Evolutionary conservation across 2,888 invertebrate species (phyloP).

Genomic region (Leptinotarsa peninsularis): DNA sequence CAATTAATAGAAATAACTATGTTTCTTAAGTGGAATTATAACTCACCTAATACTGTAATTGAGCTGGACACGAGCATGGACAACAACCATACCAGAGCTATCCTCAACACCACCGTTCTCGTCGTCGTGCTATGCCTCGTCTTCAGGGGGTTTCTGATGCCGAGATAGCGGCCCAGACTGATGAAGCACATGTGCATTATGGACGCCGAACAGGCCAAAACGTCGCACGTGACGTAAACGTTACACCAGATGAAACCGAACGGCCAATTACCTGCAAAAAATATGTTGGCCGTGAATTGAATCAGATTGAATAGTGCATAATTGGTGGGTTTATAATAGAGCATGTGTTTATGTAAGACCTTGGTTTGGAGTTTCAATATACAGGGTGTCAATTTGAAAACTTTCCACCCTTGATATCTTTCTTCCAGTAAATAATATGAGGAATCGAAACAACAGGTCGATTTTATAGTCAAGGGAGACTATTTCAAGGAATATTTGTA

Average conservation of each 20-base stretch:
- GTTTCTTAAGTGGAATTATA: background rate
- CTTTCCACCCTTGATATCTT: no score
- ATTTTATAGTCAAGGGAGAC: no score
- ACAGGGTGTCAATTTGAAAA: no score
- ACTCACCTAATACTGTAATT: conserved; percentile 84
- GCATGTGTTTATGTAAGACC: no score
- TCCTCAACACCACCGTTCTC: conserved; percentile 85
- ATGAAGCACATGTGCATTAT: conserved; percentile 97
- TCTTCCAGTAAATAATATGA: no score
- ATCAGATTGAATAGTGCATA: background rate
- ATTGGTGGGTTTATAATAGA: no score
- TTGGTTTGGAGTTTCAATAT: no score
- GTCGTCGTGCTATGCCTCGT: conserved; percentile 88
- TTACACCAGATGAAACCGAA: conserved; percentile 93
- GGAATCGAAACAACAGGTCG: no score
- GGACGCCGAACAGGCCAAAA: conserved; percentile 93
- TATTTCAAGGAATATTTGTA: no score
- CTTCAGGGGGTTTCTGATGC: conserved; percentile 89
- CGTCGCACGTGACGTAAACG: conserved; percentile 95
- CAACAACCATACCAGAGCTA: conserved; percentile 91
- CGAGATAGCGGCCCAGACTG: conserved; percentile 88
- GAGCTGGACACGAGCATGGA: conserved; percentile 90
- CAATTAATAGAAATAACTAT: no score
- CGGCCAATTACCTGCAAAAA: conserved; percentile 88
- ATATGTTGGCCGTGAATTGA: conserved; percentile 27